Evolutionary conservation across 2,888 invertebrate genomes (phyloP).

Genomic region (Limnephilus marmoratus): DNA sequence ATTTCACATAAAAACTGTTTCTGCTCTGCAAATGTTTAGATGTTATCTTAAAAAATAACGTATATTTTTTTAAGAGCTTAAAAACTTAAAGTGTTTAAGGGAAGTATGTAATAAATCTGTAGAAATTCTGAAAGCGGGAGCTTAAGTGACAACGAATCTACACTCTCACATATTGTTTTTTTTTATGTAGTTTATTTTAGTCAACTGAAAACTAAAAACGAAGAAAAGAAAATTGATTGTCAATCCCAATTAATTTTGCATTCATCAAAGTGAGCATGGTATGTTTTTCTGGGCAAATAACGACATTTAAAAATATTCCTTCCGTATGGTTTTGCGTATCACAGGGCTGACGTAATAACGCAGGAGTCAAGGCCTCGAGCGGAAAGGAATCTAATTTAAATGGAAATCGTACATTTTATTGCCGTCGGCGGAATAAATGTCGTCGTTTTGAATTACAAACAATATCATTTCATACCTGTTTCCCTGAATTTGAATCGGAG

Average conservation of each 20-base stretch:
- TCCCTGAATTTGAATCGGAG: not conserved
- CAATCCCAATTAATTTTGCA: not conserved
- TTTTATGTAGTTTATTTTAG: not conserved
- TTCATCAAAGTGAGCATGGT: not conserved
- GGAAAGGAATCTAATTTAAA: slow-evolving; percentile 37
- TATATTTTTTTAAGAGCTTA: no score
- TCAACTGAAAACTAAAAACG: not conserved
- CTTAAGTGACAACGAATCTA: not conserved
- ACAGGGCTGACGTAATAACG: not conserved
- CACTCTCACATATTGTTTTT: not conserved
- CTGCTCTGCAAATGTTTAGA: no score
- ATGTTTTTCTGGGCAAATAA: not conserved
- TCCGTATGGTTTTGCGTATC: not conserved
- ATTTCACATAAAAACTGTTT: no score
- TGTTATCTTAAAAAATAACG: no score
- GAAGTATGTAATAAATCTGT: no score
- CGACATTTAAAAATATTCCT: not conserved
- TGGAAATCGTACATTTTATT: slow-evolving; percentile 39
- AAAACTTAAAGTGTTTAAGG: no score
- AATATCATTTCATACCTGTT: not conserved
- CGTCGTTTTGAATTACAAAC: not conserved
- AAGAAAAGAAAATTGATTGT: not conserved
- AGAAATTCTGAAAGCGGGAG: no score
- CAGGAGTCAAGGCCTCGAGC: not conserved
- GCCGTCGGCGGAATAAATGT: not conserved